Base-by-base conservation (phyloP, 2,888 invertebrate genomes). In the Rugalucina vietnamica region DNA sequence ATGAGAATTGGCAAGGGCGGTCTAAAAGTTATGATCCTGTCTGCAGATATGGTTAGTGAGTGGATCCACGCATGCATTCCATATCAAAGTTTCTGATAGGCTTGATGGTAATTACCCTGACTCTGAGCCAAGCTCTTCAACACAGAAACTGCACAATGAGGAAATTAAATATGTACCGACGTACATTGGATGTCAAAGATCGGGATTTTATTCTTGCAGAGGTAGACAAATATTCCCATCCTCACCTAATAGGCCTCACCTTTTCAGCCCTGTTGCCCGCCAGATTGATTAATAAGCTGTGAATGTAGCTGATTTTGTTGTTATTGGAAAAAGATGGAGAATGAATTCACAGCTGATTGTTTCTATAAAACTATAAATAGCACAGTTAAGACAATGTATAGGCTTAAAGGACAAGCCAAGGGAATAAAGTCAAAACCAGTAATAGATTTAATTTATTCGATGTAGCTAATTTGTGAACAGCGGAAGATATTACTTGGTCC, bases 401-500 rank as follows among this genome's bases (percentile, higher is more conserved):
- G n/a, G n/a, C n/a, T n/a, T n/a, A n/a, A n/a, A 29, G 43, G 32
- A 32, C 60, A 76, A 4, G 43, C n/a, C 2, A 60, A 65, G n/a
- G 50, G 50, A 5, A 79, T 14, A n/a, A 74, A 54, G 27, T 14
- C 29, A 2, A 74, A 27, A 27, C 49, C 34, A 50, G 54, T 29
- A 50, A 43, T 74, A 10, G 50, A 74, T 29, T 50, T n/a, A n/a
- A n/a, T n/a, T n/a, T n/a, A n/a, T 74, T 32, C 50, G 50, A 34
- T 50, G 37, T 50, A 50, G 54, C 72, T 79, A 72, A 74, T 74
- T 75, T 60, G 34, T 3, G 37, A 80, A 43, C 65, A 39, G 34
- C 60, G 74, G 18, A n/a, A 75, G 37, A 14, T 80, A 36, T 43
- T 65, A 36, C 75, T 80, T 57, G 75, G 72, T 1, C 72, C 24